Evolutionary conservation across 1,140 invertebrate genomes (phyloP), one percentile per base, ranked within the genome.

Genomic region (Monomorium pharaonis): DNA sequence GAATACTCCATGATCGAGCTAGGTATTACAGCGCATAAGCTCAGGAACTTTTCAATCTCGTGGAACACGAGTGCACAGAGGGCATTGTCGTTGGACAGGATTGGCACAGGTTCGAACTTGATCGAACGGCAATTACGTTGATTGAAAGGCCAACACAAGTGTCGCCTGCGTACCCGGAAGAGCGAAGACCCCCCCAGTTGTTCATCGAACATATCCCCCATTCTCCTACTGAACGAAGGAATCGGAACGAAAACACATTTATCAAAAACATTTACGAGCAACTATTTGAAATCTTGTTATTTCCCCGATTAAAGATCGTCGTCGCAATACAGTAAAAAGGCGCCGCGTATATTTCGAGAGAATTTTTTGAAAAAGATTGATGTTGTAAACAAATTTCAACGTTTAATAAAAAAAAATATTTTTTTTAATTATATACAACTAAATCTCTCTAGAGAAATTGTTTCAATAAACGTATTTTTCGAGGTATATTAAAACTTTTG

Each of bases 101-200:
- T 86, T 70, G 78, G 78, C 78, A 72, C 78, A 51, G 67, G 56
- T 37, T 86, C 56, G 47, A 83, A 86, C 86, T 88, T 85, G 86
- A 89, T 89, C 77, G 88, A 88, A 88, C 84, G 65, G 88, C 88
- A 89, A 89, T 89, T 89, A 89, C 74, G 67, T 76, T 86, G 88
- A 87, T 88, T 86, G 88, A 88, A 89, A 89, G 84, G 56, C 88
- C 37, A 86, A 74, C 85, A 83, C 77, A 51, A 83, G 88, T 88
- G 86, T 88, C 88, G 75, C 75, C 70, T 63, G 65, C 21, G 62
- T 83, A 86, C 47, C 24, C 27, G 44, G 67, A 56, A 65, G 74
- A 74, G 42, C 63, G 42, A 86, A 49, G 74, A 81, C 44, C n/a
- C 42, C 21, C 7, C 56, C 80, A 24, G 37, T 42, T 42, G 65